Base-by-base conservation (phyloP, 2,888 invertebrate genomes). In the Cyrtodaria siliqua region DNA sequence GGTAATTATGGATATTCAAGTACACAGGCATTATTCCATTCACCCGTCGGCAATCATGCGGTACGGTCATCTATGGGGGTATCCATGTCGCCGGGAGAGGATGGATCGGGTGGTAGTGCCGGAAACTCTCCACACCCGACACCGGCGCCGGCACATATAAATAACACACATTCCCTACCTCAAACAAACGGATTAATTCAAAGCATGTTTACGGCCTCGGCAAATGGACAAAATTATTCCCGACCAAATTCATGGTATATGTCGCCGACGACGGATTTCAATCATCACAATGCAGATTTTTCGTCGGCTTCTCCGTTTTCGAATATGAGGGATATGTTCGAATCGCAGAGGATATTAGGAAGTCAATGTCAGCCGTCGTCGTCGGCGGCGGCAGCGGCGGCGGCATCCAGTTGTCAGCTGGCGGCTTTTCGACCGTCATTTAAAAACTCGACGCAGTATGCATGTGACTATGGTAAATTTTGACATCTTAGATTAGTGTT, bases 341-440 rank as follows among this genome's bases (percentile, higher is more conserved):
- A 90, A 40, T 88, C 87, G 42, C 89, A 88, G 73, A 79, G 88
- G 57, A 82, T 88, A 44, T 66, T 89, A 1, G 79, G 83, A 6
- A 71, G 80, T 8, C 83, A 82, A 44, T 66, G 64, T 23, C 86
- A 86, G 55, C 55, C 78, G 8, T 70, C 88, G 26, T n/a, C n/a
- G n/a, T 84, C 87, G 53, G 60, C 77, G n/a, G 82, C 88, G 14
- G 33, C 33, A 8, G 33, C 76, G 8, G 68, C 88, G 23, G 80
- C 74, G 18, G 85, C 87, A 52, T 80, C 89, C 8, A 90, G 89
- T 69, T 90, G 91, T 66, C 91, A 91, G 62, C 83, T 91, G 16
- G 89, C 90, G 0, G 88, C 91, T n/a, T 91, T 90, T 77, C 72
- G 89, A 50, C 72, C 87, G 1, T 86, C 88, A 0, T 91, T 90